A percentile compares a stretch with the other conserved stretches of the same genome.
phyloP scores from a whole-genome alignment of 2,113 vertebrate genomes.

The Proteles cristata region DNA sequence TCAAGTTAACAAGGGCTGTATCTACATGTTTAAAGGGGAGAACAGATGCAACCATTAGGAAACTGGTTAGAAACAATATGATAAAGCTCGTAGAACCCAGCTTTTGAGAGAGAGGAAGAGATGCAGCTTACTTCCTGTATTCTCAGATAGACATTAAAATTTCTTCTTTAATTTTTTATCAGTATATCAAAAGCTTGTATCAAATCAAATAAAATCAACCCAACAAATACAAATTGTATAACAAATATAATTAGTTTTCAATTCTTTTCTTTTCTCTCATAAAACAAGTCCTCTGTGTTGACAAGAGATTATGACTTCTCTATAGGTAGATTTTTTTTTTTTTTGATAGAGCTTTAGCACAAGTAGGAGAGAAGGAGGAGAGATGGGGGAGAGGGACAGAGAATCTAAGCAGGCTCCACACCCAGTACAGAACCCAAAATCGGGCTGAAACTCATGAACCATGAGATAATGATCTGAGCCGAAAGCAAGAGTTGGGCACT shows the following conservation, averaged over 20 bases:
- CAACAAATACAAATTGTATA: not conserved
- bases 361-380: too few relatives aligned
- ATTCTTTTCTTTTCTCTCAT: not conserved
- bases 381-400: too few relatives aligned
- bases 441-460: too few relatives aligned
- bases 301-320: not conserved
- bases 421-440: too few relatives aligned
- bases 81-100: not conserved
- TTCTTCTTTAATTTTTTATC: not conserved
- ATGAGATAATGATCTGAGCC: too few relatives aligned
- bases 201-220: not conserved
- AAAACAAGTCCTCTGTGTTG: not conserved
- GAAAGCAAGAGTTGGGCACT: too few relatives aligned
- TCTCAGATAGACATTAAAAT: not conserved
- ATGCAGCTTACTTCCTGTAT: not conserved
- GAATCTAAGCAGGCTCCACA: too few relatives aligned
- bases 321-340: not conserved
- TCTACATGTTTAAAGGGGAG: not conserved
- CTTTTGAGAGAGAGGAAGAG: not conserved
- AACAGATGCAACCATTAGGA: not conserved
- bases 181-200: not conserved
- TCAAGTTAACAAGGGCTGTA: not conserved
- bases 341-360: too few relatives aligned
- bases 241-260: not conserved
- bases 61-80: not conserved